These are phyloP conservation scores for Allophyes oxyacanthae DNA, from an alignment of 2,888 invertebrate species.

Conservation along the genomic window DNA sequence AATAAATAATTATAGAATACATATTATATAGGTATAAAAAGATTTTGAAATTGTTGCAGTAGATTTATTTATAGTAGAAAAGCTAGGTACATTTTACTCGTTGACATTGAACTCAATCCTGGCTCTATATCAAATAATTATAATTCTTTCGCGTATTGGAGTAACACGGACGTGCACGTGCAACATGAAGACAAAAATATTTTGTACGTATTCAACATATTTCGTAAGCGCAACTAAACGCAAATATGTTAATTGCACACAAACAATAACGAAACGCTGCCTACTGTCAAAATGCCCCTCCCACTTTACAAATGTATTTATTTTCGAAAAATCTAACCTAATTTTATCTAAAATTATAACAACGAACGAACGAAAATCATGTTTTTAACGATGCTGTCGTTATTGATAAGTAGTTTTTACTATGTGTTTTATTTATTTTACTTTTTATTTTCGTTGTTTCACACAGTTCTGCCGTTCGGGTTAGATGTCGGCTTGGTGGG, in stretches of 20 bases:
- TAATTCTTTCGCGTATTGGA: not conserved
- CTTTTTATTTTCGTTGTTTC: slow-evolving; percentile 70
- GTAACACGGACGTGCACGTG: not conserved
- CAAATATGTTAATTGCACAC: slow-evolving; percentile 7
- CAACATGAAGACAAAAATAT: slow-evolving; percentile 29
- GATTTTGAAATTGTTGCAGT: no score
- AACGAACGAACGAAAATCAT: slow-evolving; percentile 78
- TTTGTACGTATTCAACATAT: slow-evolving; percentile 25
- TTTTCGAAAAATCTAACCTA: slow-evolving; percentile 74
- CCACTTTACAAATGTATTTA: slow-evolving; percentile 69
- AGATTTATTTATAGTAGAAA: no score
- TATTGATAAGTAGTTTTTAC: slow-evolving; percentile 67
- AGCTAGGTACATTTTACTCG: no score
- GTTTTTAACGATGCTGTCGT: slow-evolving; percentile 71
- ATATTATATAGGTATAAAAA: no score
- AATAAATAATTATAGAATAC: no score
- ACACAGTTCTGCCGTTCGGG: slow-evolving; percentile 81
- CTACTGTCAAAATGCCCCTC: slow-evolving; percentile 67
- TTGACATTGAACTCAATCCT: no score
- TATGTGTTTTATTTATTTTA: slow-evolving; percentile 68
- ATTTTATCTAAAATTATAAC: slow-evolving; percentile 25
- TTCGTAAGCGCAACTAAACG: slow-evolving; percentile 32
- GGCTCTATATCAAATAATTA: no score
- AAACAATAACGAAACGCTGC: slow-evolving; percentile 34
- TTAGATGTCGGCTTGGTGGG: slow-evolving; percentile 78